A percentile compares a stretch with the other conserved stretches of the same genome.
These are phyloP conservation scores for Ibidorhyncha struthersii DNA, from an alignment of 2,113 vertebrate species.

Conservation along the genomic window DNA sequence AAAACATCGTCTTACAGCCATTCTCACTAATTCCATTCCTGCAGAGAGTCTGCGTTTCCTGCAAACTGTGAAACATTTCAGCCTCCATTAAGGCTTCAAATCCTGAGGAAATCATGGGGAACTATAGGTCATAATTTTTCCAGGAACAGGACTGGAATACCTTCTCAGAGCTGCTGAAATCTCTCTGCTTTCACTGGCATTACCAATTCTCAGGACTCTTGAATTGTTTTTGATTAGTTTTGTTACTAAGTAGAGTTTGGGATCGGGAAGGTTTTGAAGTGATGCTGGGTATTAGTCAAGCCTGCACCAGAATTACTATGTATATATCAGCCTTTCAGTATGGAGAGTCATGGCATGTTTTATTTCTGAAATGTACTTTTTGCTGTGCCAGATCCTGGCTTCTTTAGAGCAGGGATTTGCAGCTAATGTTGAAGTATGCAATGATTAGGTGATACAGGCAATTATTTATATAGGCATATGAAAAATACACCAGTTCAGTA, in stretches of 20 bases:
- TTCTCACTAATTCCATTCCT: background rate
- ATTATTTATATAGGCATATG: background rate
- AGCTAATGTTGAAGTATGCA: background rate
- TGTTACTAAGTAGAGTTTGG: background rate
- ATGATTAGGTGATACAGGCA: slow-evolving; percentile 44
- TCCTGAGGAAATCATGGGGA: background rate
- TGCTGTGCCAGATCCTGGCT: background rate
- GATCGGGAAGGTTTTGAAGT: background rate
- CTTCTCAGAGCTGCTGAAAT: background rate
- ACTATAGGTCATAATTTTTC: background rate
- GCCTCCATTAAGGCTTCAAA: background rate
- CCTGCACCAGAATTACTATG: background rate
- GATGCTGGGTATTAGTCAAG: background rate
- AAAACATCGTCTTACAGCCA: background rate
- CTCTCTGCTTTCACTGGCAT: background rate
- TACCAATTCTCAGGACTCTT: background rate
- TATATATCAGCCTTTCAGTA: background rate
- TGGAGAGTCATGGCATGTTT: background rate
- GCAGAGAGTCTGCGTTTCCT: background rate
- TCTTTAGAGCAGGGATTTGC: background rate
- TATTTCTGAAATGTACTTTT: background rate
- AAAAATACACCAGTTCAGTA: background rate
- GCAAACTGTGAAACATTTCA: background rate
- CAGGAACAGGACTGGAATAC: background rate
- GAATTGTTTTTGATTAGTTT: background rate